phyloP scores from a whole-genome alignment of 1,140 invertebrate genomes.

The Pollicipes pollicipes region DNA sequence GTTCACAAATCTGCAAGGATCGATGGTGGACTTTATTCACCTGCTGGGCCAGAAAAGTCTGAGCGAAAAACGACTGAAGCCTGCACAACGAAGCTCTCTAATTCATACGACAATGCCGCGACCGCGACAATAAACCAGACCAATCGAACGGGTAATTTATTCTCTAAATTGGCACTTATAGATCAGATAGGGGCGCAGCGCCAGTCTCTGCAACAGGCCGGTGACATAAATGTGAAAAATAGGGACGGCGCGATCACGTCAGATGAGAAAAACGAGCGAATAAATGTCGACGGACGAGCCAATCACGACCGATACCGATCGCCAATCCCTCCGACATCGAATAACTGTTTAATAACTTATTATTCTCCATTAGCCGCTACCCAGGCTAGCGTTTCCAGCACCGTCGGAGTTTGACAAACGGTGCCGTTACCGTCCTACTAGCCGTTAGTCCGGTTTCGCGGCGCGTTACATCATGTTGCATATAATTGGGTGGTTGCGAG shows the following conservation, averaged over 20 bases:
- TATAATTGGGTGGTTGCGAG: background rate
- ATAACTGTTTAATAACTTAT: background rate
- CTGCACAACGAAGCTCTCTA: no score
- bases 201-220: background rate
- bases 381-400: background rate
- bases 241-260: background rate
- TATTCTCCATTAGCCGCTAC: background rate
- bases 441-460: background rate
- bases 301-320: background rate
- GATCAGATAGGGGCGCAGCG: background rate
- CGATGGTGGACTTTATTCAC: no score
- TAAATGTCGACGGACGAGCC: background rate
- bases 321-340: background rate
- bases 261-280: background rate
- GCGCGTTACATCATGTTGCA: background rate
- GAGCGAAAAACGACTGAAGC: no score
- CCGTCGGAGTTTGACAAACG: background rate
- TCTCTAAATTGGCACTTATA: background rate
- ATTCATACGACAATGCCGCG: background rate
- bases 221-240: background rate
- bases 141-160: background rate
- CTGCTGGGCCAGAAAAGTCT: no score
- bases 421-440: no score
- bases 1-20: no score
- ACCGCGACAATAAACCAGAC: background rate